These are phyloP conservation scores for Bembecia ichneumoniformis DNA, from an alignment of 2,888 invertebrate species.

Conservation along the genomic window DNA sequence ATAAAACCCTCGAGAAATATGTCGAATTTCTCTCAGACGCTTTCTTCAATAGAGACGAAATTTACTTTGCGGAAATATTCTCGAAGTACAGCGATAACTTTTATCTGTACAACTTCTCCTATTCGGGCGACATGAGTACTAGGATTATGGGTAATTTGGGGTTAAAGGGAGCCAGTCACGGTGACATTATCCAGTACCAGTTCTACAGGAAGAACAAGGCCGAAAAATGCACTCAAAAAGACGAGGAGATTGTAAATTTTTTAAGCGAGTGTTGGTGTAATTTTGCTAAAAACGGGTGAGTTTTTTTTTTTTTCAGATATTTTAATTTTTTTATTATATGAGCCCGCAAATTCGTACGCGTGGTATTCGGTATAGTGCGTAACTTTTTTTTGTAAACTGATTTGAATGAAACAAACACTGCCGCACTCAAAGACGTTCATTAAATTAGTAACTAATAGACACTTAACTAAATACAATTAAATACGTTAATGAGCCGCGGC, in stretches of 20 bases:
- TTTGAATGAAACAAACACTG: too few species aligned
- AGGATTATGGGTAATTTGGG: slow-evolving; percentile 38
- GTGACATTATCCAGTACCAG: slow-evolving; percentile 49
- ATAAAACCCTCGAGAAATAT: slow-evolving; percentile 26
- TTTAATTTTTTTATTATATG: too few species aligned
- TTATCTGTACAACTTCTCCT: slow-evolving; percentile 40
- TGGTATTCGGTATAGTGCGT: too few species aligned
- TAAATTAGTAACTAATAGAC: too few species aligned
- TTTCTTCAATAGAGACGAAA: slow-evolving; percentile 35
- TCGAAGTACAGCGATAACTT: slow-evolving; percentile 22
- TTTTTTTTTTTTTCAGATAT: slow-evolving; percentile 1
- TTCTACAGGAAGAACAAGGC: slow-evolving; percentile 47
- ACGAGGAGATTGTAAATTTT: slow-evolving; percentile 31
- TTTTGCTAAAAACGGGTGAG: slow-evolving; percentile 54
- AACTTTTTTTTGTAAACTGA: too few species aligned
- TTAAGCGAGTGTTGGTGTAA: slow-evolving; percentile 43
- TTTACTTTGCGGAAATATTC: slow-evolving; percentile 28
- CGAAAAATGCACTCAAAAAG: slow-evolving; percentile 22
- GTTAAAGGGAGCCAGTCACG: slow-evolving; percentile 44
- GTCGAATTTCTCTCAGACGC: slow-evolving; percentile 36
- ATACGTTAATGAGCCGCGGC: too few species aligned
- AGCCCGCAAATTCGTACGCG: too few species aligned
- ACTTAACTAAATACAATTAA: too few species aligned
- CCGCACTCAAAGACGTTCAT: too few species aligned
- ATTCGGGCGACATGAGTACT: slow-evolving; percentile 43